Percentiles rank a stretch among this genome's conserved stretches.
phyloP scores from a whole-genome alignment of 2,113 vertebrate genomes.

The Lampris megalopsis region DNA sequence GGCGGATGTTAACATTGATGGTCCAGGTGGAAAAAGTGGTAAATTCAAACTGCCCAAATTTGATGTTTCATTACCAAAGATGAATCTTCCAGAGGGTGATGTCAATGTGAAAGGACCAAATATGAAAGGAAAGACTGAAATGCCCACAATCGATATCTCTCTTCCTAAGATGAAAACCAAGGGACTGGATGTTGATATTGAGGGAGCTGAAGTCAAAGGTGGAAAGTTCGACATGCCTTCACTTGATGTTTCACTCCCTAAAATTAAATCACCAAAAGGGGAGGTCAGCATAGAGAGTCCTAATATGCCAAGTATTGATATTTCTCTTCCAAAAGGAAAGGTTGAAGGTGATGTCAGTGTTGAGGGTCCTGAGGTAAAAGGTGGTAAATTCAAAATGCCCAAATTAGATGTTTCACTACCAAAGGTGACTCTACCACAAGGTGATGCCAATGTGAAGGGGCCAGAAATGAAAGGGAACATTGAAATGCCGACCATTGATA shows the following conservation, averaged over 20 bases:
- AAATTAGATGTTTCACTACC: constrained; percentile 61
- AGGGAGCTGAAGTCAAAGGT: constrained; percentile 32
- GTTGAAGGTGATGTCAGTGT: constrained; percentile 24
- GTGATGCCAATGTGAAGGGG: constrained; percentile 17
- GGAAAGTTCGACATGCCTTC: constrained; percentile 32
- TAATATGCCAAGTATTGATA: constrained; percentile 51
- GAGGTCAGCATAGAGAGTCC: constrained; percentile 20
- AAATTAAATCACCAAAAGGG: constrained; percentile 17
- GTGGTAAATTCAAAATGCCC: constrained; percentile 53
- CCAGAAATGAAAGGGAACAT: constrained; percentile 48
- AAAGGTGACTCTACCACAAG: constrained; percentile 54
- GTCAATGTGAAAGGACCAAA: constrained; percentile 15
- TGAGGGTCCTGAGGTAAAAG: constrained; percentile 59
- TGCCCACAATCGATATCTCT: constrained; percentile 42
- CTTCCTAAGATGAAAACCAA: constrained; percentile 37
- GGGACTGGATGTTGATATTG: constrained; percentile 6
- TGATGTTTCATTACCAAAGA: constrained; percentile 47
- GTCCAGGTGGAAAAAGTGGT: constrained; percentile 3
- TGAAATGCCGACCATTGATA: constrained; percentile 44
- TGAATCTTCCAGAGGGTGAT: constrained; percentile 41
- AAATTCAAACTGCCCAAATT: constrained; percentile 46
- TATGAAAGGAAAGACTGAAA: constrained; percentile 37
- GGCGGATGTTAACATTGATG: constrained; percentile 18
- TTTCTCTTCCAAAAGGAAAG: too few species aligned
- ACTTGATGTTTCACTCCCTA: constrained; percentile 37